Conservation (phyloP, 2,113 vertebrate species). For the Alouatta palliata region DNA sequence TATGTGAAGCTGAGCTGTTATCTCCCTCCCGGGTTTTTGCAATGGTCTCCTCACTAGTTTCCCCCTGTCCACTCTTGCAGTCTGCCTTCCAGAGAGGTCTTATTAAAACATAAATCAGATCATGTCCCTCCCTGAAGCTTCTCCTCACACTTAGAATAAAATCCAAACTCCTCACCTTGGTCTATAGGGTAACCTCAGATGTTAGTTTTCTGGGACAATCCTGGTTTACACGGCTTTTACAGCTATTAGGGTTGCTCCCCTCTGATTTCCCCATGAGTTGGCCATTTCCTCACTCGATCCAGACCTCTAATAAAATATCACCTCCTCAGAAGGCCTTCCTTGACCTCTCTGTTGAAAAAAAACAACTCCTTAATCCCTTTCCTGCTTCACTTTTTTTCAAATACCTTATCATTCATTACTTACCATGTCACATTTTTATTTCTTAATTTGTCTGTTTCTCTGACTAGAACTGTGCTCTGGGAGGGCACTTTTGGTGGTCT, state of each 20-base stretch:
- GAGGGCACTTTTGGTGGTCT: neutral
- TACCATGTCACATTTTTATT: neutral
- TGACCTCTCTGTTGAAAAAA: neutral
- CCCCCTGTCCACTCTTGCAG: neutral
- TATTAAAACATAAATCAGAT: neutral
- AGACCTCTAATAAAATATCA: neutral
- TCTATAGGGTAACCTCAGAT: neutral
- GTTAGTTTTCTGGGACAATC: neutral
- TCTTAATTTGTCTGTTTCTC: neutral
- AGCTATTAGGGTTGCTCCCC: neutral
- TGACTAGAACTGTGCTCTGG: neutral
- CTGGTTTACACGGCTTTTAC: neutral
- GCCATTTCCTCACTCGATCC: neutral
- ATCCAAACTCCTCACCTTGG: neutral
- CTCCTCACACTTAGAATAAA: neutral
- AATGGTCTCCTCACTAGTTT: neutral
- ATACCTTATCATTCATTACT: neutral
- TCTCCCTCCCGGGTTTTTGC: neutral
- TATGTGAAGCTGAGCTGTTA: neutral
- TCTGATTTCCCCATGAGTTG: neutral
- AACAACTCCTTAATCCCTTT: neutral
- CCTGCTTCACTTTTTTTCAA: neutral
- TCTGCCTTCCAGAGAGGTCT: neutral
- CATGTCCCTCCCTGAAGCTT: neutral
- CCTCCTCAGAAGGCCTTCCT: neutral